Conservation (phyloP, 2,113 vertebrate genomes). For the Arvicanthis niloticus region DNA sequence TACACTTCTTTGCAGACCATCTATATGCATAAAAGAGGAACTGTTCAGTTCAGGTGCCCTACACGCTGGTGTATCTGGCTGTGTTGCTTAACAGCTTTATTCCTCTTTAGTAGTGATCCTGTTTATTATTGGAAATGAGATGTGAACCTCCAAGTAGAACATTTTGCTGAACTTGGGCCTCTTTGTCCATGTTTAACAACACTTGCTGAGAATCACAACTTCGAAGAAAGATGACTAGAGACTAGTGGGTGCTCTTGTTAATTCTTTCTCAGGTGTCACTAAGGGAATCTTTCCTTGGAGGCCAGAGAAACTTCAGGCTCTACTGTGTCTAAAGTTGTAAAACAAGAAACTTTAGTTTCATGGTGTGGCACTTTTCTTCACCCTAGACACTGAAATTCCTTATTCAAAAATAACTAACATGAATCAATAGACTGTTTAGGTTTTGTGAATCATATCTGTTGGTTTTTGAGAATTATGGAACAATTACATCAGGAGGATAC, state of each 20-base stretch:
- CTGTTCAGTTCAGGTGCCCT: not conserved
- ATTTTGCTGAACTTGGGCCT: not conserved
- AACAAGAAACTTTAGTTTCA: not conserved
- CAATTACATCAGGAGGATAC: slow-evolving; percentile 46
- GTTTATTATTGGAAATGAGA: slow-evolving; percentile 34
- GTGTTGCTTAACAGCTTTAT: not conserved
- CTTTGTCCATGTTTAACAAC: not conserved
- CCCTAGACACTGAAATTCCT: not conserved
- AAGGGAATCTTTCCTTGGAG: slow-evolving; percentile 9
- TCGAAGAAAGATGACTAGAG: not conserved
- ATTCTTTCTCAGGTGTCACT: not conserved
- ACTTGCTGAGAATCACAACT: not conserved
- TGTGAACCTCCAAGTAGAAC: not conserved
- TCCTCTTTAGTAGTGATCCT: slow-evolving; percentile 2
- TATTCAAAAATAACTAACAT: slow-evolving; percentile 39
- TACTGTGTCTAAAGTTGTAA: not conserved
- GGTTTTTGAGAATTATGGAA: slow-evolving; percentile 36
- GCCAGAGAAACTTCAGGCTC: not conserved
- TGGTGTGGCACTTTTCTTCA: not conserved
- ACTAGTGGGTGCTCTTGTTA: not conserved
- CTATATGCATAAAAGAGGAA: not conserved
- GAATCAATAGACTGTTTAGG: slow-evolving; percentile 8
- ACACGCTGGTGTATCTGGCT: not conserved
- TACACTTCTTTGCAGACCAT: not conserved
- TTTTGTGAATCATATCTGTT: not conserved